Conservation (phyloP, 1,140 invertebrate genomes). For the Rhopalosiphum maidis region DNA sequence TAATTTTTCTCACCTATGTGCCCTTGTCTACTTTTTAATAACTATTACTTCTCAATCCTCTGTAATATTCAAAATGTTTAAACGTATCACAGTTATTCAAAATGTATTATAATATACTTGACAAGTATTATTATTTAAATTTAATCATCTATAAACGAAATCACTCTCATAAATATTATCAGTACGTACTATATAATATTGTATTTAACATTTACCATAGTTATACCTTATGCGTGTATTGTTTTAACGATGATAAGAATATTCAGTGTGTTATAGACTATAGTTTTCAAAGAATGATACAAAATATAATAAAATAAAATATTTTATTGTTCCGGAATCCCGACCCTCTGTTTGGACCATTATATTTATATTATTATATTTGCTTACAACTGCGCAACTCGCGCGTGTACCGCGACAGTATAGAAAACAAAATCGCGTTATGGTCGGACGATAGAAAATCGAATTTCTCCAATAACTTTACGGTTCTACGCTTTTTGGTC, state of each 20-base stretch:
- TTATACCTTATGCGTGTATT: neutral
- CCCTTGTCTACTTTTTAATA: too few relatives aligned
- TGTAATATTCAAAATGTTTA: too few relatives aligned
- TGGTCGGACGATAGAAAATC: slow-evolving; percentile 36
- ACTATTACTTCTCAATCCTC: too few relatives aligned
- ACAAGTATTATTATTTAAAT: neutral
- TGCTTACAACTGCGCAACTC: slow-evolving; percentile 12
- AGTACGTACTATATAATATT: neutral
- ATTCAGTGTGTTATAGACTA: neutral
- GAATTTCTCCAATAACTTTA: slow-evolving; percentile 49
- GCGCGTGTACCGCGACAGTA: neutral
- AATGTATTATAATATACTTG: neutral
- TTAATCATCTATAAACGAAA: neutral
- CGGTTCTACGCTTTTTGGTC: slow-evolving; percentile 56
- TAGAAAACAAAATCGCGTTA: slow-evolving; percentile 48
- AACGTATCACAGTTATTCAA: too few relatives aligned
- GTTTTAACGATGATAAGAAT: neutral
- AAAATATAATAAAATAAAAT: neutral
- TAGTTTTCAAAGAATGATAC: neutral
- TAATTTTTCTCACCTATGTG: too few relatives aligned
- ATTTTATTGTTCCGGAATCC: neutral
- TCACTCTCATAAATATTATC: neutral
- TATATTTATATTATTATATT: slow-evolving; percentile 1
- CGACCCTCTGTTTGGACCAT: neutral
- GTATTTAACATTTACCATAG: neutral